Conservation (phyloP, 1,140 invertebrate species). For the Tetramorium simillimum region DNA sequence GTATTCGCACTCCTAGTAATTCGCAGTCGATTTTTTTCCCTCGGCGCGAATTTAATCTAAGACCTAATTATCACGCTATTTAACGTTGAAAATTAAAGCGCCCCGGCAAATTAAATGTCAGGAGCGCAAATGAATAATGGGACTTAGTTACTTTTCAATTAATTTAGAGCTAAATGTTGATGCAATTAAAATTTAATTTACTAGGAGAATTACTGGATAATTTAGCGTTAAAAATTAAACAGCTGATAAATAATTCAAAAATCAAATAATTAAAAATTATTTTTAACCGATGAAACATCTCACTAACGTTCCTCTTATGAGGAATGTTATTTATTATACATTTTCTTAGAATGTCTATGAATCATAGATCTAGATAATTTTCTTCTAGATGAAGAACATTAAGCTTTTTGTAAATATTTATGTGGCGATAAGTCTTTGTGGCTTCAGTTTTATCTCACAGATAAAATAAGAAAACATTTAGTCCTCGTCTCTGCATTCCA, state of each 20-base stretch:
- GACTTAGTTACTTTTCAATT: conserved; percentile 33
- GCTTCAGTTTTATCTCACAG: neutral
- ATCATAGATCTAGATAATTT: neutral
- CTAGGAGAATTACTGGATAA: neutral
- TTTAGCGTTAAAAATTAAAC: conserved; percentile 11
- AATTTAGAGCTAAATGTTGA: conserved; percentile 40
- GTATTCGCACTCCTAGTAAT: conserved; percentile 31
- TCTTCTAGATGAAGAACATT: neutral
- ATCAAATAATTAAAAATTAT: neutral
- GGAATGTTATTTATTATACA: neutral
- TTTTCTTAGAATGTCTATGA: neutral
- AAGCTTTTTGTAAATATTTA: neutral
- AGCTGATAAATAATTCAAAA: neutral
- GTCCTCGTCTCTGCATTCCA: no score
- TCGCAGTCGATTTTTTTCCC: conserved; percentile 43
- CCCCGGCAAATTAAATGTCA: conserved; percentile 50
- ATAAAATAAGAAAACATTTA: conserved; percentile 2
- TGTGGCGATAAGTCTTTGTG: neutral
- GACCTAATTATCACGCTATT: conserved; percentile 54
- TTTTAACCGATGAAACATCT: neutral
- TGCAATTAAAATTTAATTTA: conserved; percentile 24
- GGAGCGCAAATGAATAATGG: conserved; percentile 40
- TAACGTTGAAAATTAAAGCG: conserved; percentile 59
- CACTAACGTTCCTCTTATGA: neutral
- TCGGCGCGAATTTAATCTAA: conserved; percentile 43